Evolutionary conservation across 2,888 invertebrate genomes (phyloP).

Genomic region (Trichacis sp.): DNA sequence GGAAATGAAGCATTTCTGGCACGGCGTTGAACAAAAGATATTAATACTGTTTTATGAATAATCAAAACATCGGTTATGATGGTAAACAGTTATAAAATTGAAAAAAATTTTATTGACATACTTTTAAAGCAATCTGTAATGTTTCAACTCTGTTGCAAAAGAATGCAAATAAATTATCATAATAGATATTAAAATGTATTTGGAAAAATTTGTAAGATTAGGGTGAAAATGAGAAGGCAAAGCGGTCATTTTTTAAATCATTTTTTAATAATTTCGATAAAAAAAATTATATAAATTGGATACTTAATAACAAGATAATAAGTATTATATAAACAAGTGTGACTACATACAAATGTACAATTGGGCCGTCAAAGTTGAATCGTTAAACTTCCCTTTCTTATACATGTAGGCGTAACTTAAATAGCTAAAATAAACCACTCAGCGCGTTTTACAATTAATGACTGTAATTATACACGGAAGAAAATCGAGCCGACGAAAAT

Average conservation of each 20-base stretch:
- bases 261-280: slow-evolving; percentile 70
- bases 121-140: no score
- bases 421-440: slow-evolving; percentile 62
- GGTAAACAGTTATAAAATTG: no score
- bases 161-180: no score
- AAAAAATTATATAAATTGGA: slow-evolving; percentile 69
- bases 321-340: slow-evolving; percentile 68
- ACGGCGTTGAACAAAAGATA: no score
- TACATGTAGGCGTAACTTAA: slow-evolving; percentile 61
- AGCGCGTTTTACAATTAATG: slow-evolving; percentile 48
- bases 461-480: slow-evolving; percentile 45
- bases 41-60: no score
- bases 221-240: slow-evolving; percentile 39
- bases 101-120: no score
- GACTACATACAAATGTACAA: slow-evolving; percentile 70
- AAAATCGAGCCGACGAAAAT: slow-evolving; percentile 27
- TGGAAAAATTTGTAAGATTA: no score
- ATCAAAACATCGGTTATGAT: no score
- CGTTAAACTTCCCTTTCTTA: slow-evolving; percentile 61
- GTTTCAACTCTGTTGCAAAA: no score
- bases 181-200: no score
- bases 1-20: no score
- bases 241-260: slow-evolving; percentile 62
- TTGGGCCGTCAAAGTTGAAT: slow-evolving; percentile 64
- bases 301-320: slow-evolving; percentile 70